A percentile compares a stretch with the other conserved stretches of the same genome.
Conservation (phyloP, 2,797 vertebrate genomes). For the Gouania willdenowi region DNA sequence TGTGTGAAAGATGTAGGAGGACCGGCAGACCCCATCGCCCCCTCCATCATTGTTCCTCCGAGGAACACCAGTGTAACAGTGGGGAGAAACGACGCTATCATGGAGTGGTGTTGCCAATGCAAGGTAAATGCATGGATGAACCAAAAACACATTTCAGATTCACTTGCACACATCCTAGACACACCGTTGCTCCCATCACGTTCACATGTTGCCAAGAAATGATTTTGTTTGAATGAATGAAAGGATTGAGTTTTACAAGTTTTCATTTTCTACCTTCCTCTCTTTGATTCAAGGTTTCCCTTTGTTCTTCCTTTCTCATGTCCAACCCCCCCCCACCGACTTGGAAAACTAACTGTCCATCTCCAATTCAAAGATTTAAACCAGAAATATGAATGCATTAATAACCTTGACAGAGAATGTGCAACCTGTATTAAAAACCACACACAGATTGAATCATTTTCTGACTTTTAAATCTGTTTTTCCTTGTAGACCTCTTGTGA, state of each 20-base stretch:
- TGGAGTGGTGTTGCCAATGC: constrained; percentile 97
- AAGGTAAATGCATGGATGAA: constrained; percentile 66
- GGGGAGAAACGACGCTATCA: constrained; percentile 87
- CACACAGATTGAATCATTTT: constrained; percentile 15
- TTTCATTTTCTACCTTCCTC: constrained; percentile 47
- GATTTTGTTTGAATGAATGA: constrained; percentile 61
- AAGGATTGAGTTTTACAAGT: constrained; percentile 33
- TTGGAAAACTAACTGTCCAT: constrained; percentile 62
- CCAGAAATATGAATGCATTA: constrained; percentile 66
- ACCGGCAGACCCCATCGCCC: constrained; percentile 92
- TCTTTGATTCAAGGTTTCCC: constrained; percentile 52
- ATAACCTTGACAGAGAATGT: constrained; percentile 66
- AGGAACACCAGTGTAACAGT: constrained; percentile 93
- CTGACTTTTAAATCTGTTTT: constrained; percentile 23
- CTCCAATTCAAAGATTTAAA: constrained; percentile 66
- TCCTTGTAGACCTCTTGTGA: constrained; percentile 84
- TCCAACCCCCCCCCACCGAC: constrained; percentile 34
- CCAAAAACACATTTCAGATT: background rate
- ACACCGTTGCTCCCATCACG: constrained; percentile 11
- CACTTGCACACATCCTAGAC: constrained; percentile 3
- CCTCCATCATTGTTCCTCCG: constrained; percentile 89
- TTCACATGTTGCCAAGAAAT: constrained; percentile 27
- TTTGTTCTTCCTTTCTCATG: constrained; percentile 39
- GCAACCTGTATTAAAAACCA: constrained; percentile 55
- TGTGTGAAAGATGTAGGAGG: constrained; percentile 83